These are phyloP conservation scores for Parambassis ranga DNA, from an alignment of 2,797 vertebrate genomes.

Conservation along the genomic window DNA sequence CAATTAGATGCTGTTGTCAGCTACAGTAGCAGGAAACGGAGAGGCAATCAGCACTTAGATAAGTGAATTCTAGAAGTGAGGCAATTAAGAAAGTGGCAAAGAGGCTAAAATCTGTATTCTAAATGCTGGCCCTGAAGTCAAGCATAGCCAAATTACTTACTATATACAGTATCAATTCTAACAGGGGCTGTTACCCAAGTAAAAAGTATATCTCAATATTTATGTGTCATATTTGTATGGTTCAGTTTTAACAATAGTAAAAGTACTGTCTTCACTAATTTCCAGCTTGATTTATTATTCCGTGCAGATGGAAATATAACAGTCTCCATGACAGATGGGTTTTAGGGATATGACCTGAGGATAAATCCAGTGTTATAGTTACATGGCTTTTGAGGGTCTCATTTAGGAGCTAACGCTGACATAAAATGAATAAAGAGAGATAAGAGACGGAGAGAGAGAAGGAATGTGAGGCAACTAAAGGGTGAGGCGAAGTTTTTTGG, in stretches of 20 bases:
- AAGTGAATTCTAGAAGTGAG: background rate
- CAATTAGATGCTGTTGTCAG: background rate
- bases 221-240: too few relatives aligned
- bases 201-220: too few relatives aligned
- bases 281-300: too few relatives aligned
- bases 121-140: background rate
- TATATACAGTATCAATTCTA: too few relatives aligned
- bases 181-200: too few relatives aligned
- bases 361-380: background rate
- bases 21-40: too few relatives aligned
- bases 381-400: constrained; percentile 16
- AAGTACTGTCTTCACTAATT: too few relatives aligned
- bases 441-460: background rate
- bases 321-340: background rate
- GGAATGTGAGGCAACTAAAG: constrained; percentile 12
- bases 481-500: constrained; percentile 19
- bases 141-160: background rate
- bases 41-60: background rate
- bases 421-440: constrained; percentile 8
- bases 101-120: background rate
- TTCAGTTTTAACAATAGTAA: too few relatives aligned
- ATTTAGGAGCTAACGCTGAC: constrained; percentile 16
- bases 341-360: constrained; percentile 1
- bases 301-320: background rate
- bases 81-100: background rate